These are phyloP conservation scores for Malaclemys terrapin DNA, from an alignment of 2,113 vertebrate genomes.

Conservation along the genomic window DNA sequence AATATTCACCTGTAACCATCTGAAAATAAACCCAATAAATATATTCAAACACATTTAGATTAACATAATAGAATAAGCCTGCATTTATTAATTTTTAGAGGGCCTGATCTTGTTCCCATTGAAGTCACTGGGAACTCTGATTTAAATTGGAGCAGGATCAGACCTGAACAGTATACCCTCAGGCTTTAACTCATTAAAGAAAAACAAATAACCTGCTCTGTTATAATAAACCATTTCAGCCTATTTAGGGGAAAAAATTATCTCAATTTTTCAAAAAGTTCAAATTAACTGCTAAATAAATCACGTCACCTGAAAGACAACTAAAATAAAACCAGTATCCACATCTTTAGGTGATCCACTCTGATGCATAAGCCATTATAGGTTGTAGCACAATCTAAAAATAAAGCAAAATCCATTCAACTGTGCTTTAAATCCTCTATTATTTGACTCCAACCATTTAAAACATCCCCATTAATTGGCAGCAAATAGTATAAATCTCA, in stretches of 20 bases:
- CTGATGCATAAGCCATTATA: not conserved
- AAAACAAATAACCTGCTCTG: not conserved
- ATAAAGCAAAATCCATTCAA: not conserved
- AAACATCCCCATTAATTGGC: not conserved
- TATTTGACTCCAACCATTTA: accelerated
- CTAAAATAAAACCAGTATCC: not conserved
- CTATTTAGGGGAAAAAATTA: not conserved
- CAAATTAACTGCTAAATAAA: not conserved
- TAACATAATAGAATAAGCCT: not conserved
- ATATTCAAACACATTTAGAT: not conserved
- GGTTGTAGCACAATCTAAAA: not conserved
- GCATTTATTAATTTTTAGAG: not conserved
- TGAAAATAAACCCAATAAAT: not conserved
- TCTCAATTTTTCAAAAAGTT: not conserved
- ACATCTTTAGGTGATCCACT: not conserved
- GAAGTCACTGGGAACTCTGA: not conserved
- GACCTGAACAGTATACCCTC: not conserved
- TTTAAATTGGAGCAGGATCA: not conserved
- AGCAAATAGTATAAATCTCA: not conserved
- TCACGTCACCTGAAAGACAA: not conserved
- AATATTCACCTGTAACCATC: not conserved
- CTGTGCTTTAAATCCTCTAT: not conserved
- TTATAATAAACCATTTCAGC: not conserved
- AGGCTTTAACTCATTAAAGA: not conserved
- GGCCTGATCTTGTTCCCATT: not conserved